phyloP scores from a whole-genome alignment of 2,797 vertebrate species.

The Psittacula derbiana region DNA sequence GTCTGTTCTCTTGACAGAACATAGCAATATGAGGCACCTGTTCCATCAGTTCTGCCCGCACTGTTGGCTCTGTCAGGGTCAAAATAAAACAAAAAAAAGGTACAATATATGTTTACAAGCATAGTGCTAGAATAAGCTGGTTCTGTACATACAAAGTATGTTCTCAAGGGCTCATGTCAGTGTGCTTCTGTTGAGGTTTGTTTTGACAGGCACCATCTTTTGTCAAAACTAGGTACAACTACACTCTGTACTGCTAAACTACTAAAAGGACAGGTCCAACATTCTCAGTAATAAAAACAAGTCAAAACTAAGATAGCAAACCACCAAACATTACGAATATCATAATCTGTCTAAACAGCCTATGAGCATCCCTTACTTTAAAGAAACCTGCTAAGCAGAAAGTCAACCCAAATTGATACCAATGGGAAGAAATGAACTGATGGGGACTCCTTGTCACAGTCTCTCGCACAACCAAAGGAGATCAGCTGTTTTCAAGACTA shows the following conservation, averaged over 20 bases:
- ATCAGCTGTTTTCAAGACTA: background rate
- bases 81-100: background rate
- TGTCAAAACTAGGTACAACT: background rate
- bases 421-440: background rate
- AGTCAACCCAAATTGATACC: background rate
- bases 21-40: constrained; percentile 89
- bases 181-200: background rate
- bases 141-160: background rate
- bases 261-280: background rate
- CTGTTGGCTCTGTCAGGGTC: constrained; percentile 81
- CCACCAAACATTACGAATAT: background rate
- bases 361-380: background rate
- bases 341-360: background rate
- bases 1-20: constrained; percentile 89
- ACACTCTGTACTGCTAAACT: background rate
- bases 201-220: background rate
- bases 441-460: background rate
- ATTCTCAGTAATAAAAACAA: background rate
- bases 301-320: background rate
- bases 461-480: background rate
- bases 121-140: background rate
- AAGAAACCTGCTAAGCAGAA: background rate
- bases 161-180: background rate
- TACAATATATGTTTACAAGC: background rate
- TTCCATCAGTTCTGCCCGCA: constrained; percentile 89